A percentile compares a stretch with the other conserved stretches of the same genome.
These are phyloP conservation scores for Salmo trutta DNA, from an alignment of 2,797 vertebrate genomes.

Conservation along the genomic window DNA sequence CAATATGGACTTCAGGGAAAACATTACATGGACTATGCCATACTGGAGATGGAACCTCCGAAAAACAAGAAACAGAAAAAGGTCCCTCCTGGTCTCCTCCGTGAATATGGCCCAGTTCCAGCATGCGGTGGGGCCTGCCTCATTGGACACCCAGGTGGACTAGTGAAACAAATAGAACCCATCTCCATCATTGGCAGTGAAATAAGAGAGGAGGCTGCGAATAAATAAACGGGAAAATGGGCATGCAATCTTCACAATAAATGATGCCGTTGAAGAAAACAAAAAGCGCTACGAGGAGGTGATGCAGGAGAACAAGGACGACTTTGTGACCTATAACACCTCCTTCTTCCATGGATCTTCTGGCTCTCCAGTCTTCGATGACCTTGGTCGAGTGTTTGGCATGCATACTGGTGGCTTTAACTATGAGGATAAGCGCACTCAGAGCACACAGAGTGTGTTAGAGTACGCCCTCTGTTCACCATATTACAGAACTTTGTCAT, in stretches of 20 bases:
- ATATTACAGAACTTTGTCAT: not conserved
- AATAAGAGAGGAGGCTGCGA: not conserved
- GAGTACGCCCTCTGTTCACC: not conserved
- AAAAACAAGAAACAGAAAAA: not conserved
- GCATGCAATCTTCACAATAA: not conserved
- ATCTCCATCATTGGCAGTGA: not conserved
- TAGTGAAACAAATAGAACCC: not conserved
- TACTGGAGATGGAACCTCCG: not conserved
- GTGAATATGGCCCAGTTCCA: not conserved
- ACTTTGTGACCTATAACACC: not conserved
- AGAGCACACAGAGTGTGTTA: not conserved
- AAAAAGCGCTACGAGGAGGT: not conserved
- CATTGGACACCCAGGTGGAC: not conserved
- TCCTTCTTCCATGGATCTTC: not conserved
- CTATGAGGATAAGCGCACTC: not conserved
- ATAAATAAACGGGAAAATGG: not conserved
- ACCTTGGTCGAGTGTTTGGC: not conserved
- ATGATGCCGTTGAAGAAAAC: accelerated
- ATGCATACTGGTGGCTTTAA: not conserved
- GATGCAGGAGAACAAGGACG: not conserved
- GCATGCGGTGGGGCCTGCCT: not conserved
- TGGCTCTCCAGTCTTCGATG: not conserved
- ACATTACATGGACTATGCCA: not conserved
- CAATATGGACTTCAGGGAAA: accelerated
- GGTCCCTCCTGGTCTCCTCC: not conserved